phyloP scores from a whole-genome alignment of 1,140 invertebrate genomes.

The Pachypeltis micranthus region DNA sequence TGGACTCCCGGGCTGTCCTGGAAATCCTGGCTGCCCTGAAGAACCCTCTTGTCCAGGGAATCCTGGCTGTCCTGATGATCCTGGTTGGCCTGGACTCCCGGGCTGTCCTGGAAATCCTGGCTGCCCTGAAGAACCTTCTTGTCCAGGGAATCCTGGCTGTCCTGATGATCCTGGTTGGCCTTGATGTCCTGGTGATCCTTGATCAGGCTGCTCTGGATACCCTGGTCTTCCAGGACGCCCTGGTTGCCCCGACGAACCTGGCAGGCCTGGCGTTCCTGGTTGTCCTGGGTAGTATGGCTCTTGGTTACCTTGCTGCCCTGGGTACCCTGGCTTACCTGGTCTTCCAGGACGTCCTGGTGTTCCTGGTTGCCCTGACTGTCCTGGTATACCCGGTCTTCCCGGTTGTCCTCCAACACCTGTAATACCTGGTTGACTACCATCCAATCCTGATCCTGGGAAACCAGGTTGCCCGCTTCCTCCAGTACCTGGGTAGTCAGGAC shows the following conservation, averaged over 20 bases:
- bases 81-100: slow-evolving; percentile 21
- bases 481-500: slow-evolving; percentile 22
- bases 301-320: slow-evolving; percentile 29
- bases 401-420: slow-evolving; percentile 21
- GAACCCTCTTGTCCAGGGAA: slow-evolving; percentile 25
- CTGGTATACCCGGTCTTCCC: slow-evolving; percentile 18
- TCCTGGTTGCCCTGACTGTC: slow-evolving; percentile 23
- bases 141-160: slow-evolving; percentile 25
- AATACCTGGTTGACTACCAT: slow-evolving; percentile 24
- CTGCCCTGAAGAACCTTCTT: slow-evolving; percentile 23
- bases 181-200: slow-evolving; percentile 28
- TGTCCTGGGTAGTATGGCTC: slow-evolving; percentile 22
- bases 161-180: slow-evolving; percentile 30
- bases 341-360: slow-evolving; percentile 20
- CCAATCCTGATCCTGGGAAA: slow-evolving; percentile 23
- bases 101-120: slow-evolving; percentile 26
- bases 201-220: slow-evolving; percentile 26
- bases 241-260: slow-evolving; percentile 24
- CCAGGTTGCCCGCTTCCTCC: slow-evolving; percentile 21
- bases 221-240: slow-evolving; percentile 15
- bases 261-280: slow-evolving; percentile 20
- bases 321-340: slow-evolving; percentile 23
- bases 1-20: slow-evolving; percentile 26
- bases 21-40: slow-evolving; percentile 24
- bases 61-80: slow-evolving; percentile 19